Percentiles rank a stretch among this genome's conserved stretches.
phyloP scores from a whole-genome alignment of 2,888 invertebrate genomes.

The Nasonovia ribisnigri region DNA sequence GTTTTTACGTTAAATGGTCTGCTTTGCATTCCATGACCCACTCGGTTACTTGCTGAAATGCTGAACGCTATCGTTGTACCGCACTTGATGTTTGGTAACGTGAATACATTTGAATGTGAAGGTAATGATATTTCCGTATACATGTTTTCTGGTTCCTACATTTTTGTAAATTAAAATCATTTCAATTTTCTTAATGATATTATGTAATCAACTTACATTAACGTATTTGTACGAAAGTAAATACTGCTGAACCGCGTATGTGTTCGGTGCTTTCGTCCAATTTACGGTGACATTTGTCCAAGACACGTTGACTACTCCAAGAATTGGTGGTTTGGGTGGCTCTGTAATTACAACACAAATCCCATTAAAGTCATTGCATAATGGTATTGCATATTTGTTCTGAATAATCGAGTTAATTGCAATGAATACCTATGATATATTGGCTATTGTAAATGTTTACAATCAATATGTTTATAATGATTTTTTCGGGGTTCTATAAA shows the following conservation, averaged over 20 bases:
- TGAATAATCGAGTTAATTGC: neutral
- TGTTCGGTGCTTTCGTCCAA: constrained; percentile 52
- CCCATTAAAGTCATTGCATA: neutral
- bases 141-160: constrained; percentile 52
- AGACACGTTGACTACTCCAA: constrained; percentile 31
- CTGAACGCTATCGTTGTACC: constrained; percentile 53
- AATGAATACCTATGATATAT: neutral
- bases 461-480: neutral
- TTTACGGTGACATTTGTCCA: constrained; percentile 60
- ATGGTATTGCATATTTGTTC: neutral
- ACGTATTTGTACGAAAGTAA: constrained; percentile 56
- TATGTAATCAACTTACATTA: neutral
- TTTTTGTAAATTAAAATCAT: neutral
- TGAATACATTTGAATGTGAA: constrained; percentile 4
- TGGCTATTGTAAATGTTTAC: neutral
- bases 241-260: constrained; percentile 54
- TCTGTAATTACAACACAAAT: constrained; percentile 1
- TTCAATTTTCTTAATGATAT: neutral
- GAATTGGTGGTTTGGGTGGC: constrained; percentile 47
- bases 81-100: constrained; percentile 42
- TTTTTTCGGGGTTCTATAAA: neutral
- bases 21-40: constrained; percentile 60
- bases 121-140: constrained; percentile 44
- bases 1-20: constrained; percentile 49
- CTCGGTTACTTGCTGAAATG: constrained; percentile 53